Conservation (phyloP, 2,888 invertebrate species). For the Leptinotarsa rubiginosa region DNA sequence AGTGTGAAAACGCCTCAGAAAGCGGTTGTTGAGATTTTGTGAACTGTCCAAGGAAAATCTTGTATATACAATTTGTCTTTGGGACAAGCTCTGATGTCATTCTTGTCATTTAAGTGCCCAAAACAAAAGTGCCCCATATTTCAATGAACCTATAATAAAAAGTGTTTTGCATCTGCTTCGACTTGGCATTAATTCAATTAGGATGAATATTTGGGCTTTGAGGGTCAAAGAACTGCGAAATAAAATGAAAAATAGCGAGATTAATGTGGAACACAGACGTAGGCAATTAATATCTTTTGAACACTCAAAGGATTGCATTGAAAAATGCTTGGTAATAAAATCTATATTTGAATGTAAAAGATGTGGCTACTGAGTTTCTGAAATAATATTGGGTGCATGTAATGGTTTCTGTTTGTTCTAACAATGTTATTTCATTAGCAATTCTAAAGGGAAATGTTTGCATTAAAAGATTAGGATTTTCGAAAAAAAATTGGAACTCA, state of each 20-base stretch:
- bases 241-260: conserved; percentile 40
- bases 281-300: conserved; percentile 53
- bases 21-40: too few species aligned
- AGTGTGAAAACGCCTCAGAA: too few species aligned
- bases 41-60: too few species aligned
- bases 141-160: not conserved
- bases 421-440: too few species aligned
- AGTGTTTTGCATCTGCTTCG: conserved; percentile 36
- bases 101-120: not conserved
- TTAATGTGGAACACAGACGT: conserved; percentile 49
- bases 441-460: too few species aligned
- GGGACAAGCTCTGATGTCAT: not conserved
- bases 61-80: not conserved
- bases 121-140: not conserved
- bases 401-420: too few species aligned
- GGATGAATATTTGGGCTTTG: conserved; percentile 37
- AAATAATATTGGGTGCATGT: not conserved
- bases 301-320: conserved; percentile 36
- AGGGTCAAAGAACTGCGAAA: conserved; percentile 39
- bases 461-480: too few species aligned
- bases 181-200: conserved; percentile 39
- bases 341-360: conserved; percentile 42
- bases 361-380: not conserved
- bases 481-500: too few species aligned
- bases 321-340: conserved; percentile 47